Conservation (phyloP, 2,888 invertebrate species). For the Acrocyrtus sp. region DNA sequence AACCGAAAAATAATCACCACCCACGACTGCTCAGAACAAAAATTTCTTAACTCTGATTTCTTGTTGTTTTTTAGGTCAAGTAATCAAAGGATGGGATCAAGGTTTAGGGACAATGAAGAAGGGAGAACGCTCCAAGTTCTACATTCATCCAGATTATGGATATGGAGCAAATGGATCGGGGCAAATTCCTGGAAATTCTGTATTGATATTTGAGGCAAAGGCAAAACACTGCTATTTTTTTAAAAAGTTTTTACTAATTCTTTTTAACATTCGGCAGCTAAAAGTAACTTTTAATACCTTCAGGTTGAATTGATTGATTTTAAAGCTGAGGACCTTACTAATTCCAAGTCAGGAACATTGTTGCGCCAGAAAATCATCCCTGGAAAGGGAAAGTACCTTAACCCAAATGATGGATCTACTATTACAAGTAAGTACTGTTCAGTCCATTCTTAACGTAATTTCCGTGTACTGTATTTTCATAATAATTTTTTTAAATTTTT, state of each 20-base stretch:
- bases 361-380: slow-evolving; percentile 76
- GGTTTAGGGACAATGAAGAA: slow-evolving; percentile 94
- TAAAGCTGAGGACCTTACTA: slow-evolving; percentile 89
- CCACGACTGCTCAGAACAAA: background rate
- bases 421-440: slow-evolving; percentile 87
- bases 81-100: slow-evolving; percentile 86
- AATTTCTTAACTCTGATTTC: background rate
- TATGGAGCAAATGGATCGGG: slow-evolving; percentile 89
- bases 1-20: background rate
- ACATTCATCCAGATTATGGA: slow-evolving; percentile 89
- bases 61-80: slow-evolving; percentile 71
- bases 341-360: slow-evolving; percentile 85
- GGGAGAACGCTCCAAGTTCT: slow-evolving; percentile 84
- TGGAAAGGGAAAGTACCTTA: slow-evolving; percentile 74
- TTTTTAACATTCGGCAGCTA: background rate
- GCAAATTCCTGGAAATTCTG: slow-evolving; percentile 87
- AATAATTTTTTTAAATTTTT: background rate
- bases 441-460: too few species aligned
- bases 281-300: too few species aligned
- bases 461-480: too few species aligned
- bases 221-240: too few species aligned
- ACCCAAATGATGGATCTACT: slow-evolving; percentile 83
- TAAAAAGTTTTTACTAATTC: too few species aligned
- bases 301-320: slow-evolving; percentile 88
- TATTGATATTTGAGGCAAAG: slow-evolving; percentile 91